Conservation (phyloP, 2,113 vertebrate genomes). For the Hyperoodon ampullatus region DNA sequence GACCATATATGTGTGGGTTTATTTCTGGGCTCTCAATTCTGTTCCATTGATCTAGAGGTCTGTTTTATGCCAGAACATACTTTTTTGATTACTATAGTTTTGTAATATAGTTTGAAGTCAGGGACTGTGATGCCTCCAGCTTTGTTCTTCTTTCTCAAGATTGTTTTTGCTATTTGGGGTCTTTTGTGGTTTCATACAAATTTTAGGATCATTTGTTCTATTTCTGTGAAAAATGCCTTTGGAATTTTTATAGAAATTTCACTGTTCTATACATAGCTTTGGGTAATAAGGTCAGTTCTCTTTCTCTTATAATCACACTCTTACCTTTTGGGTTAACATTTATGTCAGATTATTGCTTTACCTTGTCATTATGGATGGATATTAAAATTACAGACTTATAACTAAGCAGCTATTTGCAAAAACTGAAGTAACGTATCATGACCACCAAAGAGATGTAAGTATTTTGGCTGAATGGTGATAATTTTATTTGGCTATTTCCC, state of each 20-base stretch:
- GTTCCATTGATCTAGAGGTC: background rate
- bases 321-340: conserved; percentile 74
- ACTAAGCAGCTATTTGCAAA: conserved; percentile 66
- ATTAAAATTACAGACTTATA: conserved; percentile 80
- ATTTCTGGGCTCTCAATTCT: background rate
- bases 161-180: background rate
- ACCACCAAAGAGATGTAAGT: background rate
- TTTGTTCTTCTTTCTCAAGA: background rate
- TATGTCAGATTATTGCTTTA: conserved; percentile 82
- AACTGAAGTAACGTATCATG: conserved; percentile 23
- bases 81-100: background rate
- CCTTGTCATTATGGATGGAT: conserved; percentile 78
- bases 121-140: background rate
- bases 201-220: background rate
- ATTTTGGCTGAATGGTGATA: conserved; percentile 21
- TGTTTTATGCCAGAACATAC: background rate
- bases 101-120: background rate
- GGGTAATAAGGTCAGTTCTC: background rate
- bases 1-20: background rate
- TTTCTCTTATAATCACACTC: conserved; percentile 24
- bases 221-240: background rate
- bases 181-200: background rate
- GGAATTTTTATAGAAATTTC: background rate
- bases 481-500: conserved; percentile 12
- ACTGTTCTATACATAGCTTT: background rate